These are phyloP conservation scores for Ceratitis capitata DNA, from an alignment of 1,140 invertebrate species.

Conservation along the genomic window DNA sequence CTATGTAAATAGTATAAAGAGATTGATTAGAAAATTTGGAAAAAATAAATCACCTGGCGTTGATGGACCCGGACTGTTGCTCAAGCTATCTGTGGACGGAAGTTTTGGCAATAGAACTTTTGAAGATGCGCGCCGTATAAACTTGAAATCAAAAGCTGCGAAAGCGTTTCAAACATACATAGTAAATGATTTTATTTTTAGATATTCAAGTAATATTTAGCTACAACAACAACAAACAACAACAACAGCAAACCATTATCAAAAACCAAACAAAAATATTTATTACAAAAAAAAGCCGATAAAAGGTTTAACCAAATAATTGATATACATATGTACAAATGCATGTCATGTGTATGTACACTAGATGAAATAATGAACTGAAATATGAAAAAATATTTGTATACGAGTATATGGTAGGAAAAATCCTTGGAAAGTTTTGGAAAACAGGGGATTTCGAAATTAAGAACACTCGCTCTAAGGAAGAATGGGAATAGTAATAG, in stretches of 20 bases:
- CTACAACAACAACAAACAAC: slow-evolving; percentile 1
- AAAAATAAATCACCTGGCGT: slow-evolving; percentile 66
- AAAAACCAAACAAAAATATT: too few relatives aligned
- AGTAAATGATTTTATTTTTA: neutral
- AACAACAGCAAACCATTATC: too few relatives aligned
- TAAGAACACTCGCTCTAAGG: too few relatives aligned
- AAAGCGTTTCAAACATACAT: slow-evolving; percentile 31
- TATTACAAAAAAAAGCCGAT: neutral
- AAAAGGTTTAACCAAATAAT: neutral
- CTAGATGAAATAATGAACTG: too few relatives aligned
- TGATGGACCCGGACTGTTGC: slow-evolving; percentile 68
- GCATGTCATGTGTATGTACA: neutral
- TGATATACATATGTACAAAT: neutral
- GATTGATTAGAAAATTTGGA: slow-evolving; percentile 31
- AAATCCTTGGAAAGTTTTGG: too few relatives aligned
- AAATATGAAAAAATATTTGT: neutral
- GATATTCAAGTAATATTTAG: neutral
- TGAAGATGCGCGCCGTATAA: slow-evolving; percentile 60
- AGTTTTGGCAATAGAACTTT: slow-evolving; percentile 67
- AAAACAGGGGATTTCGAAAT: too few relatives aligned
- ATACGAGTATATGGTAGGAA: neutral
- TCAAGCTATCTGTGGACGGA: slow-evolving; percentile 68
- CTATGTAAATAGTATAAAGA: slow-evolving; percentile 3
- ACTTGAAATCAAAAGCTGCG: slow-evolving; percentile 45
- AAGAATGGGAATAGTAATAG: too few relatives aligned